These are phyloP conservation scores for Neogale vison DNA, from an alignment of 2,113 vertebrate species.

Conservation along the genomic window DNA sequence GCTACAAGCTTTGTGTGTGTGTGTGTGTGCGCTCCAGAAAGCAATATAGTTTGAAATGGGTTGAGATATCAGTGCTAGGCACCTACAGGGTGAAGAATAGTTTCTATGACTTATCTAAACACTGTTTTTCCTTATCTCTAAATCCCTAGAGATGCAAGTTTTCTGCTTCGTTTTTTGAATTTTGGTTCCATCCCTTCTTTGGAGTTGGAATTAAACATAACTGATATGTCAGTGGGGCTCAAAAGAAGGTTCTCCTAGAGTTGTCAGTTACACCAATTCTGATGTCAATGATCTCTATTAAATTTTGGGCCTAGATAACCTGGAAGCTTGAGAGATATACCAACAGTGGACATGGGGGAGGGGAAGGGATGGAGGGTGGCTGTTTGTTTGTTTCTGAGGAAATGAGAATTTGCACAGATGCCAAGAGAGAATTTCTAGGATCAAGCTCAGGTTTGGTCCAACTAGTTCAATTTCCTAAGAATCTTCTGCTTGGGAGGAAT, in stretches of 20 bases:
- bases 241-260: slow-evolving; percentile 17
- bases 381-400: slow-evolving; percentile 28
- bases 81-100: background rate
- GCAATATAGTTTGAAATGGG: background rate
- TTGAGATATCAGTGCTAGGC: background rate
- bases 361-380: background rate
- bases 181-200: slow-evolving; percentile 4
- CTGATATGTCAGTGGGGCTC: background rate
- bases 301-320: background rate
- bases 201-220: background rate
- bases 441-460: slow-evolving; percentile 23
- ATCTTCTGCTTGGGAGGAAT: background rate
- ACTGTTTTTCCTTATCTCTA: background rate
- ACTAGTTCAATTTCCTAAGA: slow-evolving; percentile 13
- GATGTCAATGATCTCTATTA: background rate
- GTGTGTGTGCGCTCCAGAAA: background rate
- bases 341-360: background rate
- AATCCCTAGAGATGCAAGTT: slow-evolving; percentile 5
- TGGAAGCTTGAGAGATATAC: slow-evolving; percentile 1
- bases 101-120: background rate
- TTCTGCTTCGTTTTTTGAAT: background rate
- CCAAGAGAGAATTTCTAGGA: slow-evolving; percentile 28
- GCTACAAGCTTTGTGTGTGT: background rate
- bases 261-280: slow-evolving; percentile 13
- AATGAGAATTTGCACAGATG: background rate